Percentiles rank a stretch among this genome's conserved stretches.
Evolutionary conservation across 2,797 vertebrate genomes (phyloP).

Genomic region (Tragelaphus oryx): DNA sequence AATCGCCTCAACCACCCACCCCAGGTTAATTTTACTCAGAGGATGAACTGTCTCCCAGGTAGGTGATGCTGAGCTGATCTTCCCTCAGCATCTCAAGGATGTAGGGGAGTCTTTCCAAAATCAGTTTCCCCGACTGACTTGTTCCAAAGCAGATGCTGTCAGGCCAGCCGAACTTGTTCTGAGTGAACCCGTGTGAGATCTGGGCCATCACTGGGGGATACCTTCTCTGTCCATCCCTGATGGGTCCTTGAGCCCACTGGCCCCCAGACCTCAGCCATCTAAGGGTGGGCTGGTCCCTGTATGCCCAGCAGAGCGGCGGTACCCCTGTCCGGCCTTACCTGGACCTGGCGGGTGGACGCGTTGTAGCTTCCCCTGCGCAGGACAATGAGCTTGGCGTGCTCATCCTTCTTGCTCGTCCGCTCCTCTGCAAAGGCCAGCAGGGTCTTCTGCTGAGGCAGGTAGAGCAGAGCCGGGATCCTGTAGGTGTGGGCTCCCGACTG

Average conservation of each 20-base stretch:
- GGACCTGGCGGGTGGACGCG: fast-evolving
- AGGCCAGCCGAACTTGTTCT: neutral
- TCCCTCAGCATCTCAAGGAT: neutral
- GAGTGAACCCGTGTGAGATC: neutral
- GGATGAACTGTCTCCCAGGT: too few relatives aligned
- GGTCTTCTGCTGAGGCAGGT: conserved; percentile 64
- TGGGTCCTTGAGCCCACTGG: neutral
- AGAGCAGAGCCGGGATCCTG: conserved; percentile 81
- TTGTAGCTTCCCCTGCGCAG: conserved; percentile 68
- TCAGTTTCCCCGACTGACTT: neutral
- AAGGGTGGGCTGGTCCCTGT: fast-evolving
- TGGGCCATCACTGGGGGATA: fast-evolving
- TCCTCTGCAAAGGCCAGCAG: conserved; percentile 79
- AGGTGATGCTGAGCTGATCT: neutral
- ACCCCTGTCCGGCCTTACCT: conserved; percentile 51
- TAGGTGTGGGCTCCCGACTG: conserved; percentile 32
- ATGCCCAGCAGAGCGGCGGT: fast-evolving
- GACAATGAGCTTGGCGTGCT: conserved; percentile 68
- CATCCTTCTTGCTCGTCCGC: conserved; percentile 66
- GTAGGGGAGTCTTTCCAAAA: neutral
- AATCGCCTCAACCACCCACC: neutral
- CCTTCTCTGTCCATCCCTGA: too few relatives aligned
- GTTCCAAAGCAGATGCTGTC: neutral
- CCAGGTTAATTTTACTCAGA: neutral
- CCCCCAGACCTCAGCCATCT: neutral